These are phyloP conservation scores for Ptycholaimellus sp. DNA, from an alignment of 2,888 invertebrate genomes.

Conservation along the genomic window DNA sequence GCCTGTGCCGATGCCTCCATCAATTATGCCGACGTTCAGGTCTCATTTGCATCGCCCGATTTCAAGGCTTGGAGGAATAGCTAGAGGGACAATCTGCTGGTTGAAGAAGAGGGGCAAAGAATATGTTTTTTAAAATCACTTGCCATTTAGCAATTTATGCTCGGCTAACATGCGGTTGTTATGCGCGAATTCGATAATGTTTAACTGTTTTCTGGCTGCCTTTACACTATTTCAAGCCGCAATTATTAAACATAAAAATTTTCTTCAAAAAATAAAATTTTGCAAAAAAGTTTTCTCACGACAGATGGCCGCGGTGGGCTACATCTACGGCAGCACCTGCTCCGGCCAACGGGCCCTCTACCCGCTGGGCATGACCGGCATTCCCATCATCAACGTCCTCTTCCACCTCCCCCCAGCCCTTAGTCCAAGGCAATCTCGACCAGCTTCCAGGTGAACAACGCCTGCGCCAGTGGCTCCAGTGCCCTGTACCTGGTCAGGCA, in stretches of 20 bases:
- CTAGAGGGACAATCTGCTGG: too few relatives aligned
- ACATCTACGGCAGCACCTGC: constrained; percentile 26
- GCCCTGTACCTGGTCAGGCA: constrained; percentile 72
- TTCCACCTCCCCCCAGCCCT: neutral
- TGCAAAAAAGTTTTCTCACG: neutral
- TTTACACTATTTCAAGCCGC: too few relatives aligned
- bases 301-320: constrained; percentile 9
- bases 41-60: too few relatives aligned
- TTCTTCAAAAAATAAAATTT: neutral
- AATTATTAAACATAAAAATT: too few relatives aligned
- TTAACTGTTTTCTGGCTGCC: too few relatives aligned
- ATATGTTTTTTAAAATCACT: too few relatives aligned
- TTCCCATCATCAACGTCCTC: constrained; percentile 68
- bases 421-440: neutral
- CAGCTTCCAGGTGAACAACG: constrained; percentile 51
- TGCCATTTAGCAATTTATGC: too few relatives aligned
- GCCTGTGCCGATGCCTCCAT: neutral
- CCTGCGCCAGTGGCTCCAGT: constrained; percentile 84
- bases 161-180: too few relatives aligned
- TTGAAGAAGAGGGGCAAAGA: too few relatives aligned
- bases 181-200: too few relatives aligned
- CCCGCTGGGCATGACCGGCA: constrained; percentile 77
- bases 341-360: constrained; percentile 82
- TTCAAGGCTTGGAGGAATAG: too few relatives aligned
- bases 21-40: too few relatives aligned